Base-by-base conservation (phyloP, 2,113 vertebrate species). In the Rafetus swinhoei region DNA sequence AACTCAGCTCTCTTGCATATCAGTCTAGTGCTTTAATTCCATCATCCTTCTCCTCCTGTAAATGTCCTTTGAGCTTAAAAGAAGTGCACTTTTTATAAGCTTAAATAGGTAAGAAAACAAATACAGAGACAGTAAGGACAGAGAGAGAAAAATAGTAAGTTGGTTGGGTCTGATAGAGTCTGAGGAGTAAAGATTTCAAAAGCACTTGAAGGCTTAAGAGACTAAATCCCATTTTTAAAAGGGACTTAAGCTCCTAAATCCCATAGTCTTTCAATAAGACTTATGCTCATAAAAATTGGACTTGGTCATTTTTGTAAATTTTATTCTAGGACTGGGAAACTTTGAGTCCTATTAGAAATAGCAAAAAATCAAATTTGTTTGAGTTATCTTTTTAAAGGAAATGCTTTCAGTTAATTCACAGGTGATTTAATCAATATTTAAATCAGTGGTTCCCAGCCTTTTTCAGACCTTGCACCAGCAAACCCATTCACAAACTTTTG, bases 351-450 rank as follows among this genome's bases (percentile, higher is more conserved):
- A 54, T 39, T 50, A 91, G 80, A 87, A 92, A 83, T 14, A 54
- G 27, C 16, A 60, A 54, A 84, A 91, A 90, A 12, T 72, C 59
- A 39, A 32, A 77, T 22, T 59, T 84, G 86, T 79, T 87, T 83
- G 52, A 90, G 57, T 82, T 87, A 72, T 52, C 3, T 69, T 25
- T 79, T 93, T 52, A 54, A 72, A 92, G 87, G 59, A 92, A 93
- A 79, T 53, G 45, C 80, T 94, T 96, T 80, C 65, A 72, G 4
- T 55, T 94, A 53, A 4, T 87, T 90, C 65, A 72, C 32, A n/a
- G 8, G n/a, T 72, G 65, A 72, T 72, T 72, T 72, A 72, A 35
- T n/a, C 18, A 72, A 35, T 72, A 35, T 8, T n/a, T 72, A 35
- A 72, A 35, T 72, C 45, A 45, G 45, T 45, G 45, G 45, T 45